Evolutionary conservation across 2,888 invertebrate genomes (phyloP).

Genomic region (Phrixothrix hirtus): DNA sequence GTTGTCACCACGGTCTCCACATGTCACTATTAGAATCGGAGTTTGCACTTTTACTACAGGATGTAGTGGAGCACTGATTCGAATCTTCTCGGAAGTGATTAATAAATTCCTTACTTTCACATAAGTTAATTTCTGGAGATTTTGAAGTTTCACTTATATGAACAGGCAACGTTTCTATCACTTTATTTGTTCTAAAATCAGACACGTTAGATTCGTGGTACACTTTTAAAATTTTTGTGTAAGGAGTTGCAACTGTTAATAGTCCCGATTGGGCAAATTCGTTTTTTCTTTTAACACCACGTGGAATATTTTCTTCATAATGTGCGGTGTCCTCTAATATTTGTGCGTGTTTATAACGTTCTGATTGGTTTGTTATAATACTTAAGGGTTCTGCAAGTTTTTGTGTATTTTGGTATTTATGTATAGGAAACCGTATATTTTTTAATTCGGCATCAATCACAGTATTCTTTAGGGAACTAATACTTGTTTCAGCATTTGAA

Average conservation of each 20-base stretch:
- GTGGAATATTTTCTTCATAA: slow-evolving; percentile 48
- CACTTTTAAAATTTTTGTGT: slow-evolving; percentile 24
- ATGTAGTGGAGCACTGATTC: slow-evolving; percentile 27
- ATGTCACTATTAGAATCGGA: slow-evolving; percentile 46
- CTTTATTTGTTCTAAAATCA: slow-evolving; percentile 16
- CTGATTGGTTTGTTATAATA: slow-evolving; percentile 52
- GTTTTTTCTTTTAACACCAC: slow-evolving; percentile 45
- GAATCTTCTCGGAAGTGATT: neutral
- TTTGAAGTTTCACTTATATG: too few species aligned
- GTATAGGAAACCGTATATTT: slow-evolving; percentile 50
- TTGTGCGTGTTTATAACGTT: slow-evolving; percentile 51
- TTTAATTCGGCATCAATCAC: slow-evolving; percentile 45
- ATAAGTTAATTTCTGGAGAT: neutral
- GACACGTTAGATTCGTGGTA: slow-evolving; percentile 17
- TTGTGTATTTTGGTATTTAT: slow-evolving; percentile 39
- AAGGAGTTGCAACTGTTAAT: slow-evolving; percentile 20
- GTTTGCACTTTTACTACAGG: slow-evolving; percentile 24
- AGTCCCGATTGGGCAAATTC: slow-evolving; percentile 17
- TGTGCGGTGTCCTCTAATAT: slow-evolving; percentile 46
- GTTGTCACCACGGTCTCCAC: slow-evolving; percentile 57
- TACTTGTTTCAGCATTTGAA: slow-evolving; percentile 11
- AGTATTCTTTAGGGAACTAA: neutral
- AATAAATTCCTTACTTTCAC: neutral
- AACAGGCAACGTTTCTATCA: neutral
- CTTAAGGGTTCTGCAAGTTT: slow-evolving; percentile 49